A percentile compares a stretch with the other conserved stretches of the same genome.
These are phyloP conservation scores for Lasioglossum figueresi DNA, from an alignment of 2,888 invertebrate genomes.

Conservation along the genomic window DNA sequence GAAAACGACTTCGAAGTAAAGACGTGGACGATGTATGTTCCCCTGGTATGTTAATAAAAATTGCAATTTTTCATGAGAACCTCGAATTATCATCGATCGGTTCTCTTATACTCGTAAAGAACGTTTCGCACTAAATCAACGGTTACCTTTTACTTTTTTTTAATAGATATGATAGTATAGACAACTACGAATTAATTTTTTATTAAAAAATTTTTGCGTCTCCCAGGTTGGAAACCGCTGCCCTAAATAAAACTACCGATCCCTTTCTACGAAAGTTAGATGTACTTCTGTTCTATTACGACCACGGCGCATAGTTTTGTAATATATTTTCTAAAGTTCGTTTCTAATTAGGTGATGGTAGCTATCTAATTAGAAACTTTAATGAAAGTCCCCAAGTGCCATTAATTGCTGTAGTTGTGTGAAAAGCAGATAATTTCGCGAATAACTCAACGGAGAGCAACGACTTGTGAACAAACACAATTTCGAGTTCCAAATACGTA, in stretches of 20 bases:
- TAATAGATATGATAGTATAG: too few species aligned
- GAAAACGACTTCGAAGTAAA: slow-evolving; percentile 77
- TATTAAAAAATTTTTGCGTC: too few species aligned
- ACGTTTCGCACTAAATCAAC: background rate
- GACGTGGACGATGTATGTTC: slow-evolving; percentile 75
- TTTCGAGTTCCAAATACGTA: slow-evolving; percentile 67
- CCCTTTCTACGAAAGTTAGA: slow-evolving; percentile 14
- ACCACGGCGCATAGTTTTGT: slow-evolving; percentile 19
- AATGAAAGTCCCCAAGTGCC: slow-evolving; percentile 73
- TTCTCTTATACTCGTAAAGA: background rate
- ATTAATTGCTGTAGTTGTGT: slow-evolving; percentile 70
- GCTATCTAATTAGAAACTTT: slow-evolving; percentile 79
- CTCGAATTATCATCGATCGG: too few species aligned
- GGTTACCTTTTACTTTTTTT: too few species aligned
- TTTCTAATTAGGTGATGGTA: slow-evolving; percentile 68
- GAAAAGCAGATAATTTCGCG: slow-evolving; percentile 72
- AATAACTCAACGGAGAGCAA: slow-evolving; percentile 68
- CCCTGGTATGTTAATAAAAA: slow-evolving; percentile 72
- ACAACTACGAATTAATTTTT: too few species aligned
- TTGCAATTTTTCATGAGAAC: background rate
- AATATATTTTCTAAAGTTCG: slow-evolving; percentile 65
- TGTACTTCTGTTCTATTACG: slow-evolving; percentile 10
- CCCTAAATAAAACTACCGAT: background rate
- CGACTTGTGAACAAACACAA: slow-evolving; percentile 77
- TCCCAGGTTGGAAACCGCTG: too few species aligned